A percentile compares a stretch with the other conserved stretches of the same genome.
Evolutionary conservation across 2,888 invertebrate species (phyloP).

Genomic region (Volucella bombylans): DNA sequence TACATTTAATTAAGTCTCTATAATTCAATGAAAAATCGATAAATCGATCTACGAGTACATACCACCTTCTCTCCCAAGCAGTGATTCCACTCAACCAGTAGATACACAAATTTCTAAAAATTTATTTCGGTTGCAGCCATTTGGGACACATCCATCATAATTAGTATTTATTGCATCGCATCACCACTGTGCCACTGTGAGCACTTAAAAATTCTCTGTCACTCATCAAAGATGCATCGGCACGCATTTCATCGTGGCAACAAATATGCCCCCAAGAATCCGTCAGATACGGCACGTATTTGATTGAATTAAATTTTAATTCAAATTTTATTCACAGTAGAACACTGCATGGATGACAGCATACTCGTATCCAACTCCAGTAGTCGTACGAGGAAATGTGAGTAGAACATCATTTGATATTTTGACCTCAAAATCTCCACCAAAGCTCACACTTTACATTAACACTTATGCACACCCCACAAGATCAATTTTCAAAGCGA

Average conservation of each 20-base stretch:
- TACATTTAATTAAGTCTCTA: no score
- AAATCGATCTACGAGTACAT: no score
- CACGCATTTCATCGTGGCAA: neutral
- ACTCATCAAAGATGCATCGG: conserved; percentile 19
- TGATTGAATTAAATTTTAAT: conserved; percentile 53
- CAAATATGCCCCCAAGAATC: neutral
- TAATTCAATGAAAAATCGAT: no score
- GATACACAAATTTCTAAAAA: no score
- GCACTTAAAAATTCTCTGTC: conserved; percentile 16
- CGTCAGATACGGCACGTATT: conserved; percentile 16
- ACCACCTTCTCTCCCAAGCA: no score
- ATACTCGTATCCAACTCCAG: neutral
- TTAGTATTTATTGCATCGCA: conserved; percentile 40
- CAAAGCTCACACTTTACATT: conserved; percentile 23
- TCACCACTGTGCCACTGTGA: neutral
- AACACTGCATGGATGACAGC: no score
- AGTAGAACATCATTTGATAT: conserved; percentile 37
- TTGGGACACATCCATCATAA: conserved; percentile 47
- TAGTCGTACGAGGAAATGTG: neutral
- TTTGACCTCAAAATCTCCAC: conserved; percentile 53
- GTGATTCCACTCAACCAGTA: no score
- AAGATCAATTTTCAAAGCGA: conserved; percentile 45
- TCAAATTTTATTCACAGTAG: conserved; percentile 27
- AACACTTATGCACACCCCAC: conserved; percentile 20
- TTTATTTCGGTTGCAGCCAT: conserved; percentile 1